A percentile compares a stretch with the other conserved stretches of the same genome.
Conservation (phyloP, 2,888 invertebrate genomes). For the Chrysodeixis includens region DNA sequence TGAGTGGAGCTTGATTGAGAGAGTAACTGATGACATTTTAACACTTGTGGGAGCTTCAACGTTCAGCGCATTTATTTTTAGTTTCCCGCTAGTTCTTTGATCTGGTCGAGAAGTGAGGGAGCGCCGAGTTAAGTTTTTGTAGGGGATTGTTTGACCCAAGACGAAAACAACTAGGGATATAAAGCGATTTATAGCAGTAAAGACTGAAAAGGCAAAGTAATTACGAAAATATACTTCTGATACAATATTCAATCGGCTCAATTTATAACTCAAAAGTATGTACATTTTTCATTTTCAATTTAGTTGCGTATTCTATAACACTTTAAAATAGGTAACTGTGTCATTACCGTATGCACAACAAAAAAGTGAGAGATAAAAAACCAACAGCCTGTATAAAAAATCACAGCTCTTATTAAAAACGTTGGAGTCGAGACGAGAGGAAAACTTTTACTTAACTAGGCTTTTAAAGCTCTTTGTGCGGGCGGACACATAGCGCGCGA, state of each 20-base stretch:
- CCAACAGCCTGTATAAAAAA: conserved; percentile 55
- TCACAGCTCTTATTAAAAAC: conserved; percentile 63
- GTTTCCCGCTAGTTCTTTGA: conserved; percentile 24
- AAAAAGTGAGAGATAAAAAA: conserved; percentile 26
- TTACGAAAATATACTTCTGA: too few relatives aligned
- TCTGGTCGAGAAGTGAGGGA: background rate
- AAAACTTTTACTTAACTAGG: conserved; percentile 66
- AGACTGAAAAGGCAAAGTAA: background rate
- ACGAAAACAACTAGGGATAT: background rate
- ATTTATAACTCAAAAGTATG: too few relatives aligned
- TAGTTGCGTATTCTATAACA: too few relatives aligned
- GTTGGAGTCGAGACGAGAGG: conserved; percentile 50
- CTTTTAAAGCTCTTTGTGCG: conserved; percentile 66
- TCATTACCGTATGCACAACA: background rate
- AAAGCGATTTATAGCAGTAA: background rate
- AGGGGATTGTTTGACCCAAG: background rate
- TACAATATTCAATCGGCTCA: too few relatives aligned
- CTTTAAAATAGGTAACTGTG: background rate
- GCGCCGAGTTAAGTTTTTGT: background rate
- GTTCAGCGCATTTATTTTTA: conserved; percentile 33
- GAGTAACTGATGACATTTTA: conserved; percentile 51
- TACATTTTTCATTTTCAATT: too few relatives aligned
- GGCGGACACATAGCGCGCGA: conserved; percentile 61
- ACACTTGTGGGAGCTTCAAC: conserved; percentile 38
- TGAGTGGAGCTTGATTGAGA: conserved; percentile 32